Conservation (phyloP, 2,797 vertebrate genomes). For the Monodelphis domestica region DNA sequence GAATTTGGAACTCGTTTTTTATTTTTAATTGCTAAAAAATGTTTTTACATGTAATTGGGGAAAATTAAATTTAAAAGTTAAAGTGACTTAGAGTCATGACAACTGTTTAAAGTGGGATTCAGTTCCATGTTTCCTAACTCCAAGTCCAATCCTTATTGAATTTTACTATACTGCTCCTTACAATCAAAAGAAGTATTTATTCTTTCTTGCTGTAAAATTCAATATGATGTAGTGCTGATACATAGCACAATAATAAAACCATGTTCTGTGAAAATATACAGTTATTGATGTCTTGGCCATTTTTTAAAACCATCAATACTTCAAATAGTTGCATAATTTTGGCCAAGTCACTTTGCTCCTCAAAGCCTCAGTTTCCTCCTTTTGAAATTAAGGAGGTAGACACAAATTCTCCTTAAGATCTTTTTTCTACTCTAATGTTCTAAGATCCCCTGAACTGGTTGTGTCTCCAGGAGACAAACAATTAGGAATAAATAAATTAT, state of each 20-base stretch:
- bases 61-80: no score
- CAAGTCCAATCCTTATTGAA: not conserved
- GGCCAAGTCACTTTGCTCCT: not conserved
- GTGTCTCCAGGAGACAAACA: no score
- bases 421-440: not conserved
- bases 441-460: not conserved
- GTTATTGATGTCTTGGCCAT: not conserved
- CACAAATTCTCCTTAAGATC: not conserved
- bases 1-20: no score
- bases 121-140: not conserved
- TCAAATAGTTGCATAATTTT: not conserved
- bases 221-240: not conserved
- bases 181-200: conserved; percentile 1
- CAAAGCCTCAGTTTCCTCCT: fast-evolving
- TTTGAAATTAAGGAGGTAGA: not conserved
- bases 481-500: not conserved
- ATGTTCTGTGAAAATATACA: not conserved
- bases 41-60: no score
- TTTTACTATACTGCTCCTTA: not conserved
- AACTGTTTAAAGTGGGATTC: not conserved
- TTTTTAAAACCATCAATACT: not conserved
- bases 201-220: not conserved
- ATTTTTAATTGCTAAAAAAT: no score
- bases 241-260: not conserved
- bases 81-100: not conserved